Evolutionary conservation across 2,797 vertebrate species (phyloP).

Genomic region (Agapornis canus): DNA sequence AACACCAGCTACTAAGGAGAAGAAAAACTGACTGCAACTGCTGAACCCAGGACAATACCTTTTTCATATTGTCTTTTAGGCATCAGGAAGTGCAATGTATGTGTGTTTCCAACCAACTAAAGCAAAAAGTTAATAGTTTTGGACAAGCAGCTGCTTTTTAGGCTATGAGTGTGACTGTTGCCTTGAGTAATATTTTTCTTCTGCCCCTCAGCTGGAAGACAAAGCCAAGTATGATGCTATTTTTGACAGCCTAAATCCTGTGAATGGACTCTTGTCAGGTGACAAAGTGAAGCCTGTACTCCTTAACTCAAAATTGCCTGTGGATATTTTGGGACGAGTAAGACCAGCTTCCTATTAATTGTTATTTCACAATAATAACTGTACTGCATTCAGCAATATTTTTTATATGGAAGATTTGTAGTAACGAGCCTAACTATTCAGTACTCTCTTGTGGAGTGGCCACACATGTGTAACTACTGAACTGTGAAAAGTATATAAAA

Average conservation of each 20-base stretch:
- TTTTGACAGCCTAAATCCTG: constrained; percentile 93
- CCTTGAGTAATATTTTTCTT: constrained; percentile 13
- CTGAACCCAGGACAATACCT: too few species aligned
- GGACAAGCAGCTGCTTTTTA: neutral
- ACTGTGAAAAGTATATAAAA: neutral
- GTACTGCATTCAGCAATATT: neutral
- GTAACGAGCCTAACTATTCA: neutral
- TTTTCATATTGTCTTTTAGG: neutral
- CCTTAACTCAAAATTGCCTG: constrained; percentile 96
- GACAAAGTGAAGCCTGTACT: constrained; percentile 98
- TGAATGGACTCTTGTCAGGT: constrained; percentile 90
- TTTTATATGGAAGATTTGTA: neutral
- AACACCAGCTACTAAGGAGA: too few species aligned
- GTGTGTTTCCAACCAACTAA: neutral
- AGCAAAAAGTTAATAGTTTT: neutral
- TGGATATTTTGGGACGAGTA: constrained; percentile 97
- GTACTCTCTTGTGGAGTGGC: neutral
- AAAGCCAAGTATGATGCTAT: constrained; percentile 95
- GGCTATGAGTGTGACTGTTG: neutral
- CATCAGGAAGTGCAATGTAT: neutral
- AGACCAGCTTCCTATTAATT: constrained; percentile 3
- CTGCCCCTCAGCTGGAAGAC: constrained; percentile 86
- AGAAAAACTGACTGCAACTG: too few species aligned
- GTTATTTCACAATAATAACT: neutral
- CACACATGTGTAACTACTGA: neutral